These are phyloP conservation scores for Hydrotaea cyrtoneurina DNA, from an alignment of 2,888 invertebrate genomes.

Conservation along the genomic window DNA sequence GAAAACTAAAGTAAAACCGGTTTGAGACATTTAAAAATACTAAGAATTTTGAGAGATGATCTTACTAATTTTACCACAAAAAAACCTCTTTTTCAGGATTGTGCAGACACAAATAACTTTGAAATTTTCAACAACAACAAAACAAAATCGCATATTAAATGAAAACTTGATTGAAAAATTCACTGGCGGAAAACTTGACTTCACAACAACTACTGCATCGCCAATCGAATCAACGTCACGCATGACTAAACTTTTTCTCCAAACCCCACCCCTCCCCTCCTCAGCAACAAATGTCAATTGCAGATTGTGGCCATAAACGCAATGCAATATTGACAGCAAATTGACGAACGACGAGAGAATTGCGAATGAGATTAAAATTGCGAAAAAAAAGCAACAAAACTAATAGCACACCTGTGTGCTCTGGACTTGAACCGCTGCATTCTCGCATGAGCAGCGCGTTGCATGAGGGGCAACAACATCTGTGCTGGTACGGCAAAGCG, in stretches of 20 bases:
- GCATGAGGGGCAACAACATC: neutral
- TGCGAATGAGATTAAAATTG: neutral
- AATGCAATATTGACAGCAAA: slow-evolving; percentile 26
- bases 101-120: neutral
- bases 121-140: neutral
- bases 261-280: neutral
- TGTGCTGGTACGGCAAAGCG: neutral
- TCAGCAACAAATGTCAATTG: slow-evolving; percentile 58
- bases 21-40: too few relatives aligned
- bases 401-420: slow-evolving; percentile 3
- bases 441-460: neutral
- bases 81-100: slow-evolving; percentile 16
- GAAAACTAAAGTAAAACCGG: too few relatives aligned
- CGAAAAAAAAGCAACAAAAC: neutral
- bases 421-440: neutral
- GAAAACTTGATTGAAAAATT: neutral
- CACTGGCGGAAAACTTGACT: neutral
- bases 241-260: slow-evolving; percentile 60
- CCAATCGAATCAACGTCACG: slow-evolving; percentile 22
- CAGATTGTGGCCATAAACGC: neutral
- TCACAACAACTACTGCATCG: neutral
- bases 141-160: neutral
- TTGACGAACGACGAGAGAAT: slow-evolving; percentile 16
- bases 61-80: too few relatives aligned
- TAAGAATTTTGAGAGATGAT: too few relatives aligned